Base-by-base conservation (phyloP, 2,797 vertebrate species). In the Lates japonicus region DNA sequence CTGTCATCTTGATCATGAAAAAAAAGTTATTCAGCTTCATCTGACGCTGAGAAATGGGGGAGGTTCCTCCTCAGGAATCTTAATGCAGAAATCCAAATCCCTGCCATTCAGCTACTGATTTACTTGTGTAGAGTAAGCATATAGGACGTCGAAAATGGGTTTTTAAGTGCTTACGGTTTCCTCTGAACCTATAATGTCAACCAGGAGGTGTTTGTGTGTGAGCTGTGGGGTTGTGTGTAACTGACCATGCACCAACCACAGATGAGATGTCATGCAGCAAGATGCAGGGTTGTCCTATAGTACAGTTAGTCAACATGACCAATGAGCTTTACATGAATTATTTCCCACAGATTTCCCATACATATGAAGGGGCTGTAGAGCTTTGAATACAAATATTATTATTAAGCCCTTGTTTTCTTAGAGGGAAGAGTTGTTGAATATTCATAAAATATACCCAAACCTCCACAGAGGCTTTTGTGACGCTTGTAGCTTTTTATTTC, bases 61-160 rank as follows among this genome's bases (percentile, higher is more conserved):
- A 2, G 25, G 25, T 1, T 84, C 29, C 58, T 74, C 61, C 59
- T 72, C 39, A 85, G 85, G 85, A 91, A 89, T 91, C 84, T 59
- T 80, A 75, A 81, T 84, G 70, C 82, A 57, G 51, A 75, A 81
- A 75, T 52, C n/a, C n/a, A n/a, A n/a, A n/a, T n/a, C n/a, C n/a
- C n/a, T n/a, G n/a, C n/a, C n/a, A n/a, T n/a, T n/a, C n/a, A n/a
- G n/a, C n/a, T n/a, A n/a, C n/a, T 35, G 66, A 70, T 80, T 87
- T 74, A 57, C 52, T 87, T 66, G 57, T 71, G 67, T 71, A n/a
- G 84, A 82, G 84, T 70, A 49, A 49, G 88, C 35, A 78, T 81
- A 60, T 25, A 7, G 33, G 49, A 73, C 7, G n/a, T 72, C 35
- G 63, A 82, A 82, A 84, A 70, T 44, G 58, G 35, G 60, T 77